Base-by-base conservation (phyloP, 2,888 invertebrate genomes). In the Stramonita haemastoma region DNA sequence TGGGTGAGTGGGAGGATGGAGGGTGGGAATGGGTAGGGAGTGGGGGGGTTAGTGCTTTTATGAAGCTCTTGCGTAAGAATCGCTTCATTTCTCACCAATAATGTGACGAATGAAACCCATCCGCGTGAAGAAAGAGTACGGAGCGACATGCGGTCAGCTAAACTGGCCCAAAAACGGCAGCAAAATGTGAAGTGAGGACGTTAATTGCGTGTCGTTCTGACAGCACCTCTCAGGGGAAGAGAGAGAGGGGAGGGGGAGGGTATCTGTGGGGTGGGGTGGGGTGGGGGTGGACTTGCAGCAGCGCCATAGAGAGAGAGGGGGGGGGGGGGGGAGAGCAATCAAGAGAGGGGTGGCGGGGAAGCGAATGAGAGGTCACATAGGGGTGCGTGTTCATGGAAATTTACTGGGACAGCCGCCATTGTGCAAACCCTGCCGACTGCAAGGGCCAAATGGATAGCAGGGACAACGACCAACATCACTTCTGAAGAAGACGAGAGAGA, bases 71-170 rank as follows among this genome's bases (percentile, higher is more conserved):
- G 81, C 83, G 83, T 60, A 60, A 81, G 81, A 60, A 57, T 73
- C 81, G 88, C 88, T 66, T 88, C 88, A 88, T 88, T 88, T 83
- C 83, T 81, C 60, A 57, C 66, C 60, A 84, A 81, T 83, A 88
- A 81, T 70, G 32, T 87, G 87, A 87, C 87, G 87, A 87, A 87
- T 79, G 79, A 57, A 29, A 57, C 46, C 32, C 73, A 73, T 87
- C 36, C 73, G 73, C 73, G 87, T 46, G 87, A 87, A 77, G 70
- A 87, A 87, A 73, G 87, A 70, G 73, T 36, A 46, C 73, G 36
- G 73, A 29, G 36, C 73, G 73, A 29, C 87, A 34, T 87, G 87
- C 87, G 87, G 87, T 87, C 73, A 70, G 36, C 84, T 84, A 84
- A 84, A 84, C 56, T 84, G 8, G 56, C 46, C 56, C n/a, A 46